Evolutionary conservation across 53 echinoderm and acorn worm genomes (phyloP).

Genomic region (Apostichopus leukothele): DNA sequence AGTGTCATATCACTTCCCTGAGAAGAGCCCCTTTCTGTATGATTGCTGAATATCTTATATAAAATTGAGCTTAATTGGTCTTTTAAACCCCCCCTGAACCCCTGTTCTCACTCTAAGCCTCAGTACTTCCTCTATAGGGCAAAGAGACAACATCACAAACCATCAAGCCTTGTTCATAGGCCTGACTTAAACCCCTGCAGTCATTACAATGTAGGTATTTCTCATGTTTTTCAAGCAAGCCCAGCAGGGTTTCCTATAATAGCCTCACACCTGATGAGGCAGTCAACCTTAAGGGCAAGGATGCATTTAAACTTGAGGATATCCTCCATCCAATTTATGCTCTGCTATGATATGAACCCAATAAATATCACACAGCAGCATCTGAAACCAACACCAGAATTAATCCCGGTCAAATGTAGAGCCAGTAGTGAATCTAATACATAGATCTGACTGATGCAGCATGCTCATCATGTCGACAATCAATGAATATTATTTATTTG

Average conservation of each 20-base stretch:
- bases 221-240: background rate
- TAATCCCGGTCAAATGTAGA: conserved; percentile 11
- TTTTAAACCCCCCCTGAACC: background rate
- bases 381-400: conserved; percentile 30
- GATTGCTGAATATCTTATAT: background rate
- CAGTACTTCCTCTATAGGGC: background rate
- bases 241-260: background rate
- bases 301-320: conserved; percentile 10
- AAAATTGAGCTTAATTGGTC: background rate
- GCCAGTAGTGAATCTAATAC: conserved; percentile 13
- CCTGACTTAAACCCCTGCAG: background rate
- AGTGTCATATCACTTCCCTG: background rate
- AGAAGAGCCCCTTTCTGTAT: background rate
- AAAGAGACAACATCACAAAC: background rate
- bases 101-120: background rate
- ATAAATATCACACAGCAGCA: background rate
- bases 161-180: background rate
- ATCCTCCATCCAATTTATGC: conserved; percentile 19
- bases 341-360: background rate
- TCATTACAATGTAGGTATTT: conserved; percentile 14
- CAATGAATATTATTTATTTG: background rate
- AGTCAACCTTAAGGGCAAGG: conserved; percentile 27
- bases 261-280: conserved; percentile 42
- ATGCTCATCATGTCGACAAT: background rate
- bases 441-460: conserved; percentile 4